phyloP scores from a whole-genome alignment of 2,888 invertebrate genomes.

The Tortrix viridana region DNA sequence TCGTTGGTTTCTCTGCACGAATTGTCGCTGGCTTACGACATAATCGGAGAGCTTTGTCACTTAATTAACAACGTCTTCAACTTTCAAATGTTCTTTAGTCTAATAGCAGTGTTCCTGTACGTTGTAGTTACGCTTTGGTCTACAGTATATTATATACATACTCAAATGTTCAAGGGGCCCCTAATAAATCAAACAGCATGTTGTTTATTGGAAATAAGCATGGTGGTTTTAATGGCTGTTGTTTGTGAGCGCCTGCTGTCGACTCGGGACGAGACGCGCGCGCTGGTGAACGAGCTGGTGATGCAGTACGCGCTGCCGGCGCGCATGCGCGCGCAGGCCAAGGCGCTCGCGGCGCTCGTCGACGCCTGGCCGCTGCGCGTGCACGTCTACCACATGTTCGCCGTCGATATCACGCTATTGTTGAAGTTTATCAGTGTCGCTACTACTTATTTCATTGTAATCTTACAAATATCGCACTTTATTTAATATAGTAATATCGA shows the following conservation, averaged over 20 bases:
- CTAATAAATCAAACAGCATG: conserved; percentile 30
- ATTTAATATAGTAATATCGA: conserved; percentile 42
- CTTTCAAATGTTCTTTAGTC: conserved; percentile 37
- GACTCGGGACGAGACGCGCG: conserved; percentile 31
- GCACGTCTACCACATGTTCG: conserved; percentile 64
- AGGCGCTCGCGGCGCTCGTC: conserved; percentile 39
- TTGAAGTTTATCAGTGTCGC: conserved; percentile 69
- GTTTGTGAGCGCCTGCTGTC: conserved; percentile 30
- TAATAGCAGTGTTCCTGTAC: conserved; percentile 32
- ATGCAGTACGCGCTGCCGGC: conserved; percentile 37
- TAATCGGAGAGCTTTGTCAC: conserved; percentile 32
- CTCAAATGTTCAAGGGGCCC: conserved; percentile 2
- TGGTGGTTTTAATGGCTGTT: conserved; percentile 25
- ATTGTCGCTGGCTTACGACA: conserved; percentile 33
- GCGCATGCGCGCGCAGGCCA: conserved; percentile 31
- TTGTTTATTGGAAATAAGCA: conserved; percentile 24
- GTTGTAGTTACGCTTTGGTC: conserved; percentile 37
- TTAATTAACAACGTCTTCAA: conserved; percentile 37
- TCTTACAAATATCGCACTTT: conserved; percentile 67
- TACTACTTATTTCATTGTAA: conserved; percentile 69
- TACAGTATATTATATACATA: conserved; percentile 24
- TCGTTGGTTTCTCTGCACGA: conserved; percentile 16
- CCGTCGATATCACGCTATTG: conserved; percentile 65
- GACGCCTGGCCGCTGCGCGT: conserved; percentile 48
- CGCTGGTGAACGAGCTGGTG: conserved; percentile 37